phyloP scores from a whole-genome alignment of 1,140 invertebrate species.

The Whitmania pigra region DNA sequence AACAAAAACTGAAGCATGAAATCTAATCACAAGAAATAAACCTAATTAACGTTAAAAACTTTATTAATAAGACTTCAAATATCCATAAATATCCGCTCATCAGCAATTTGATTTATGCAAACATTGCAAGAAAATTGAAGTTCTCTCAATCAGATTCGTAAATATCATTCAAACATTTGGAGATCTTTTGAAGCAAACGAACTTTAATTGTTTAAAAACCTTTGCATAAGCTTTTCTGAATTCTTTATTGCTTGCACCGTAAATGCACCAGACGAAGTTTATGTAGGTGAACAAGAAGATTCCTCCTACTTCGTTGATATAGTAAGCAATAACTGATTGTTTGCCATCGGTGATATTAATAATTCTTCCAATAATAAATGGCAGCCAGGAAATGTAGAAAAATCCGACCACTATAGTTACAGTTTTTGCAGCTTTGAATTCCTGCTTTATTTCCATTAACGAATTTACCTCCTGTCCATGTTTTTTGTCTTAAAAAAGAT shows the following conservation, averaged over 20 bases:
- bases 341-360: not conserved
- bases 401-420: not conserved
- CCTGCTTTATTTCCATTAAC: not conserved
- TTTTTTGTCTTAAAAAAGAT: too few relatives aligned
- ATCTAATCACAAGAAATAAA: too few relatives aligned
- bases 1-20: too few relatives aligned
- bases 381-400: not conserved
- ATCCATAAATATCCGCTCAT: too few relatives aligned
- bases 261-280: not conserved
- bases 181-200: too few relatives aligned
- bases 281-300: not conserved
- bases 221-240: not conserved
- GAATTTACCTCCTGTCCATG: too few relatives aligned
- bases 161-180: too few relatives aligned
- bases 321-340: not conserved
- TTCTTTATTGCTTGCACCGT: not conserved
- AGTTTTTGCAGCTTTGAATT: slow-evolving; percentile 4
- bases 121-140: too few relatives aligned
- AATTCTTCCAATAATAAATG: not conserved
- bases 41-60: too few relatives aligned
- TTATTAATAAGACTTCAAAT: too few relatives aligned
- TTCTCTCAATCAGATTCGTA: too few relatives aligned
- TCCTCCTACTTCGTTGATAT: not conserved
- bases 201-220: not conserved
- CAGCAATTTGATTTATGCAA: too few relatives aligned